phyloP scores from a whole-genome alignment of 1,140 invertebrate species.

The Melanaphis sacchari region DNA sequence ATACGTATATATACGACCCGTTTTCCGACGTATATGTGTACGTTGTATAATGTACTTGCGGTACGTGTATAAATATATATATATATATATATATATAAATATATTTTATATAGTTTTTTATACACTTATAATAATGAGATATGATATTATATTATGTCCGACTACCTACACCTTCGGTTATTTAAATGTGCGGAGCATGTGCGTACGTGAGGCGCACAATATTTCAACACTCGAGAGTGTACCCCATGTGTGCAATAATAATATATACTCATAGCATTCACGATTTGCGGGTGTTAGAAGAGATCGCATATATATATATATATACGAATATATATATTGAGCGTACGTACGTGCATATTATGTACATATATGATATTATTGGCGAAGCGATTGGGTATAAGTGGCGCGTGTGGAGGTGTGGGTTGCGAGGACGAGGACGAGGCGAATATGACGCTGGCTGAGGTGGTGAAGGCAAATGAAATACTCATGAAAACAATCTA shows the following conservation, averaged over 20 bases:
- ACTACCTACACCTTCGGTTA: not conserved
- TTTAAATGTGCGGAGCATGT: not conserved
- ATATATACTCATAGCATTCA: not conserved
- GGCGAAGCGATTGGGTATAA: constrained; percentile 7
- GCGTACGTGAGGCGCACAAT: not conserved
- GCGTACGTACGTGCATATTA: no score
- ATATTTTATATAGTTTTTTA: not conserved
- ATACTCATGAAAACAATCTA: constrained; percentile 57
- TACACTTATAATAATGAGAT: not conserved
- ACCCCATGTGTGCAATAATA: constrained; percentile 44
- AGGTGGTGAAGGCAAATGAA: constrained; percentile 45
- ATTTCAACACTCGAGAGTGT: not conserved
- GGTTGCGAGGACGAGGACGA: not conserved
- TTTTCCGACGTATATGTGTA: no score
- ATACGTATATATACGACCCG: no score
- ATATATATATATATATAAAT: not conserved
- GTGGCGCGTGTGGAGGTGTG: not conserved
- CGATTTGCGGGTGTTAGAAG: not conserved
- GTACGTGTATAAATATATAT: not conserved
- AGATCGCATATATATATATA: not conserved
- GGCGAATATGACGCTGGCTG: not conserved
- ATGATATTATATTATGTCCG: not conserved
- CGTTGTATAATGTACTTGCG: not conserved
- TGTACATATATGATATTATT: not conserved
- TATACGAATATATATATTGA: not conserved